Conservation (phyloP, 2,797 vertebrate species). For the Enteromius anoplus region DNA sequence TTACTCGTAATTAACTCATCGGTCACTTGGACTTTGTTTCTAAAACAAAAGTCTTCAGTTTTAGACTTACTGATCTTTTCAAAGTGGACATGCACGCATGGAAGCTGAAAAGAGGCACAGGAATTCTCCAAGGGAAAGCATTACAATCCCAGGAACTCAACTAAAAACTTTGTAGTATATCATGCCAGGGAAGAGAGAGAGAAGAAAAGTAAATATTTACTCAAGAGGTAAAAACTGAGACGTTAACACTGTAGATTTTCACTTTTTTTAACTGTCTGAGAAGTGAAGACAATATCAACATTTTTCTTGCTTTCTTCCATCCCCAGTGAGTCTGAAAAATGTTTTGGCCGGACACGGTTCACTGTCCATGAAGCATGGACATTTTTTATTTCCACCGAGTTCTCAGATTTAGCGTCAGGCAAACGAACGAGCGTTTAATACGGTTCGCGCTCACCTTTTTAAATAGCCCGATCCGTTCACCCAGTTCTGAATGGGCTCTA, state of each 20-base stretch:
- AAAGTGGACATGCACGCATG: slow-evolving; percentile 1
- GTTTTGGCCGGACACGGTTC: slow-evolving; percentile 55
- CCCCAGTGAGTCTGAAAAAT: slow-evolving; percentile 28
- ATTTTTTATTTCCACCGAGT: slow-evolving; percentile 56
- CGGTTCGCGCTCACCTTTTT: slow-evolving; percentile 77
- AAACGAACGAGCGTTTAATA: slow-evolving; percentile 71
- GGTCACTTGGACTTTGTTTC: slow-evolving; percentile 20
- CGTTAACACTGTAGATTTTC: slow-evolving; percentile 30
- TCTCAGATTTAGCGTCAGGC: slow-evolving; percentile 59
- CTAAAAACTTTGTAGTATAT: slow-evolving; percentile 35
- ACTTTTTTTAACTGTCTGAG: slow-evolving; percentile 28
- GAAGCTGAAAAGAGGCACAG: slow-evolving; percentile 13
- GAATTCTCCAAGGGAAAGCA: slow-evolving; percentile 27
- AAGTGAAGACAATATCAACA: slow-evolving; percentile 31
- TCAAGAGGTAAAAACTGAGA: slow-evolving; percentile 42
- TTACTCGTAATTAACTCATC: slow-evolving; percentile 37
- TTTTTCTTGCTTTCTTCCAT: slow-evolving; percentile 23
- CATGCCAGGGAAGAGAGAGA: slow-evolving; percentile 10
- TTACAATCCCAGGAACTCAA: slow-evolving; percentile 53
- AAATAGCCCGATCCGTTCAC: slow-evolving; percentile 87
- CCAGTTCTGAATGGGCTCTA: slow-evolving; percentile 75
- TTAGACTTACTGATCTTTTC: slow-evolving; percentile 23
- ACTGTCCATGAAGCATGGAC: slow-evolving; percentile 58
- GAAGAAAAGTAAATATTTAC: slow-evolving; percentile 49
- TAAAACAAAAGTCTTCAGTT: slow-evolving; percentile 19